Evolutionary conservation across 2,113 vertebrate genomes (phyloP).

Genomic region (Hemicordylus capensis): DNA sequence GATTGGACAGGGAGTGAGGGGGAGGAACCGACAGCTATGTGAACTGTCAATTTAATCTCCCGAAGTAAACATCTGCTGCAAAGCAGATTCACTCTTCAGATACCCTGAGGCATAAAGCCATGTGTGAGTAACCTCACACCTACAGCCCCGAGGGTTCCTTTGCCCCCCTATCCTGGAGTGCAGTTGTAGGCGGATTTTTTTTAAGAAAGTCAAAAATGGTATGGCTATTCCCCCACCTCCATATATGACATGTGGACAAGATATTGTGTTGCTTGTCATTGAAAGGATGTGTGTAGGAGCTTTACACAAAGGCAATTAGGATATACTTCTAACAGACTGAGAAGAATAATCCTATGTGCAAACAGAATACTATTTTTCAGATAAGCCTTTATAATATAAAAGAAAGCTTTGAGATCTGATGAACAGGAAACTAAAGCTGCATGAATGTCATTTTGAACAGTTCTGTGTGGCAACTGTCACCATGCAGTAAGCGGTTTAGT

Average conservation of each 20-base stretch:
- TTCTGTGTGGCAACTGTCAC: not conserved
- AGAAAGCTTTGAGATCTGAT: not conserved
- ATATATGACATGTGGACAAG: not conserved
- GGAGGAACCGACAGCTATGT: no score
- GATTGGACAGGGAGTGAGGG: no score
- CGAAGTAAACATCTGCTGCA: no score
- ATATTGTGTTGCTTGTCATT: not conserved
- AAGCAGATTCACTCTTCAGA: no score
- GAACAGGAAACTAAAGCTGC: not conserved
- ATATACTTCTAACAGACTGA: not conserved
- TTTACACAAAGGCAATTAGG: not conserved
- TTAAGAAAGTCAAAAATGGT: not conserved
- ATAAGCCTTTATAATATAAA: not conserved
- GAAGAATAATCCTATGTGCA: not conserved
- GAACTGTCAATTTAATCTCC: no score
- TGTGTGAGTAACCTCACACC: no score
- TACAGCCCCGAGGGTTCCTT: no score
- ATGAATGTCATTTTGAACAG: not conserved
- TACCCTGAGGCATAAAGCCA: no score
- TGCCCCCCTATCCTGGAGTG: no score
- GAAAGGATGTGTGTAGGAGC: not conserved
- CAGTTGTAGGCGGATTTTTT: no score
- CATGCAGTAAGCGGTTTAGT: no score
- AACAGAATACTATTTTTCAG: not conserved
- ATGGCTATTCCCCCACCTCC: not conserved